Base-by-base conservation (phyloP, 1,140 invertebrate species). In the Euwallacea fornicatus region DNA sequence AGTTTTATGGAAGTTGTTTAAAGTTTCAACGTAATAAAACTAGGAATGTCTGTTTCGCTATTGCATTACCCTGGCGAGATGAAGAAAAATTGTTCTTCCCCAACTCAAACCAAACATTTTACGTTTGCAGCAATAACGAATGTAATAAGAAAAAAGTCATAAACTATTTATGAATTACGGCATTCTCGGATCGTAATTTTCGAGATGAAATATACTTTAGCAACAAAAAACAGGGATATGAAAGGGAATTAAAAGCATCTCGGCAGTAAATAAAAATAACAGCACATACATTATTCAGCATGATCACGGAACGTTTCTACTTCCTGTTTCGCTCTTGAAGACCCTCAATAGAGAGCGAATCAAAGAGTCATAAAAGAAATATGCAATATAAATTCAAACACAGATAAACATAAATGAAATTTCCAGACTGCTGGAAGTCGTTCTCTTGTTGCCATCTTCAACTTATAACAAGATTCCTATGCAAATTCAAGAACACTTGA, bases 401-500 rank as follows among this genome's bases (percentile, higher is more conserved):
- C 21, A 33, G 21, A 33, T 33, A 33, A 33, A 33, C 21, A 33
- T 33, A 33, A 33, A 33, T 33, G 21, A 44, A 65, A 50, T 50
- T 50, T 50, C 13, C 46, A 10, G 46, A 50, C 46, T 13, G 46
- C 46, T 13, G 46, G 13, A 50, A 50, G 46, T 50, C 46, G 46
- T 65, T 56, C 41, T 67, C 41, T 13, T 67, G 15, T 50, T 67
- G 65, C 41, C 41, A 15, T 42, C 15, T 41, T 16, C 63, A 21
- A 65, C 50, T 67, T 67, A 67, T 67, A 67, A 67, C 65, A 59
- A 67, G 65, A 56, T 67, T 67, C 50, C 55, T 67, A 67, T 67
- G 65, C 33, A 67, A 67, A 67, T 67, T 59, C 21, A 13, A 10
- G 13, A 56, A 67, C 50, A 55, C 55, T 67, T 44, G 13, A 15